Conservation (phyloP, 2,113 vertebrate species). For the Charadrius vociferus region DNA sequence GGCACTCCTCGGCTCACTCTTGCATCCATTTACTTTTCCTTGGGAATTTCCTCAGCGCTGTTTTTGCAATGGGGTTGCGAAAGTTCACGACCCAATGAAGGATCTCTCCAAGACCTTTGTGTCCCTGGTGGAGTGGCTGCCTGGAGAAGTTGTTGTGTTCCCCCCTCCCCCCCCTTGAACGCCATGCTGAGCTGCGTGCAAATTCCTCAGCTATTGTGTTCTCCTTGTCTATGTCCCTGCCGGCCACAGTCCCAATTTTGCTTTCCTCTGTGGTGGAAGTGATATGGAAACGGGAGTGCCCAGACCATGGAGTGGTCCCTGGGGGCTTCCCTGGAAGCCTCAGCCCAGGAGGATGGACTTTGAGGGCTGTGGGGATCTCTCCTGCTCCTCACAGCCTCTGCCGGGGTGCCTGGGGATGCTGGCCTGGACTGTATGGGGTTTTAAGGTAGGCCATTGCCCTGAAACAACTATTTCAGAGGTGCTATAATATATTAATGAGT, state of each 20-base stretch:
- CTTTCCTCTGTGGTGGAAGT: neutral
- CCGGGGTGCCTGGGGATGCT: neutral
- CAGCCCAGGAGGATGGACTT: neutral
- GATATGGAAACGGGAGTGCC: fast-evolving
- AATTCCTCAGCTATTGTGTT: constrained; percentile 18
- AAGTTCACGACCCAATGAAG: neutral
- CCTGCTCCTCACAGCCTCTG: neutral
- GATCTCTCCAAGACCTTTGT: constrained; percentile 7
- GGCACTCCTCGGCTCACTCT: neutral
- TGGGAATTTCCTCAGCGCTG: constrained; percentile 7
- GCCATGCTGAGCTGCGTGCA: neutral
- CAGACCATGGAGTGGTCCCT: neutral
- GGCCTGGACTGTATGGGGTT: neutral
- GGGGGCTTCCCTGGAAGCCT: neutral
- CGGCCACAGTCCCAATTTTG: fast-evolving
- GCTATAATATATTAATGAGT: neutral
- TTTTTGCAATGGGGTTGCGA: neutral
- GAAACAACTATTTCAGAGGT: neutral
- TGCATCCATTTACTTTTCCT: neutral
- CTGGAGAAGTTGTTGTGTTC: neutral
- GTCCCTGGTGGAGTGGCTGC: neutral
- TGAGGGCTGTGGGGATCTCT: neutral
- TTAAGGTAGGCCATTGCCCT: neutral
- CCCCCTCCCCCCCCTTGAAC: neutral
- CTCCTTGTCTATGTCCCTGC: neutral